Conservation (phyloP, 2,797 vertebrate genomes). For the Poliocrania exsul region DNA sequence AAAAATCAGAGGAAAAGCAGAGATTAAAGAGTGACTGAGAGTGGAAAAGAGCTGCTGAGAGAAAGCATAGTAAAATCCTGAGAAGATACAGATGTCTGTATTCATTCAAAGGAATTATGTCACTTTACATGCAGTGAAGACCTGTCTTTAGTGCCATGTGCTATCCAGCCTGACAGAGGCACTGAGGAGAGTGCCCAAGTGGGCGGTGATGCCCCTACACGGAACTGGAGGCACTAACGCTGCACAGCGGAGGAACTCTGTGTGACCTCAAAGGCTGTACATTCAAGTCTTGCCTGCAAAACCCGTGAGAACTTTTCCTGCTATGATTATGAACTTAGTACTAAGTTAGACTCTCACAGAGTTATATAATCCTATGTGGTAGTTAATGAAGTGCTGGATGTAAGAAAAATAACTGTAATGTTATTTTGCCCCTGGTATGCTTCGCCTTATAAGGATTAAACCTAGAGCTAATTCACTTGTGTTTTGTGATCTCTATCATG, state of each 20-base stretch:
- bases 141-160: neutral
- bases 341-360: constrained; percentile 70
- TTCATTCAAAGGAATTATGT: neutral
- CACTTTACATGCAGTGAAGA: neutral
- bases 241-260: constrained; percentile 65
- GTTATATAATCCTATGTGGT: constrained; percentile 73
- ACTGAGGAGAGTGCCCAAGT: neutral
- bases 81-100: neutral
- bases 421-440: constrained; percentile 68
- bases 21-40: neutral
- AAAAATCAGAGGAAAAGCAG: constrained; percentile 8
- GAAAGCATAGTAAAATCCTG: neutral
- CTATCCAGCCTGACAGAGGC: neutral
- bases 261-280: constrained; percentile 63
- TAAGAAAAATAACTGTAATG: constrained; percentile 73
- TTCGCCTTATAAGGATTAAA: constrained; percentile 74
- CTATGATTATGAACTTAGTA: constrained; percentile 75
- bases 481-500: constrained; percentile 64
- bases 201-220: neutral
- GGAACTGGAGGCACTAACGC: neutral
- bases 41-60: neutral
- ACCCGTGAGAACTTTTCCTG: constrained; percentile 73
- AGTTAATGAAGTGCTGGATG: constrained; percentile 79
- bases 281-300: constrained; percentile 56
- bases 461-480: constrained; percentile 71